phyloP scores from a whole-genome alignment of 1,140 invertebrate species.

The Ptiloglossa arizonensis region DNA sequence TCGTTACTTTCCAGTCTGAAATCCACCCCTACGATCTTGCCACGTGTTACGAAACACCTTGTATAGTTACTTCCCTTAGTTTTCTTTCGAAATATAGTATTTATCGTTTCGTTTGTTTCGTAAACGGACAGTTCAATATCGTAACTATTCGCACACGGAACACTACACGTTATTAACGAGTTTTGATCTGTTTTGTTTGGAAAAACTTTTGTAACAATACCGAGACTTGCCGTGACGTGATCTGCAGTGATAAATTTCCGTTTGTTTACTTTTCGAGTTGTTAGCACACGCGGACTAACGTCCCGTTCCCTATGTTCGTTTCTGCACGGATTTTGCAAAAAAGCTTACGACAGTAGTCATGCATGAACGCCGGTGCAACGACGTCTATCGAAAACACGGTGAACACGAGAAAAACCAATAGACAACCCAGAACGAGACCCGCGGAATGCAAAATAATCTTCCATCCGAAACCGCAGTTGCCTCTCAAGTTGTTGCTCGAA shows the following conservation, averaged over 20 bases:
- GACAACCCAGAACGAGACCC: conserved; percentile 2
- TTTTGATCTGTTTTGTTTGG: not conserved
- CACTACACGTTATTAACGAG: not conserved
- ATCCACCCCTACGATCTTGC: too few species aligned
- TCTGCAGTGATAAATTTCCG: not conserved
- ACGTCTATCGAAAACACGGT: conserved; percentile 15
- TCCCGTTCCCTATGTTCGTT: not conserved
- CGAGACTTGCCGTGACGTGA: not conserved
- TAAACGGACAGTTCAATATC: not conserved
- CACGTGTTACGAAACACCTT: too few species aligned
- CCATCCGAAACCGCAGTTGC: conserved; percentile 23
- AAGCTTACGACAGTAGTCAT: not conserved
- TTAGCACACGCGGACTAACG: not conserved
- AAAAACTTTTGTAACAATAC: not conserved
- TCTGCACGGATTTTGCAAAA: conserved; percentile 15
- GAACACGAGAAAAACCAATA: conserved; percentile 6
- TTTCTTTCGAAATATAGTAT: not conserved
- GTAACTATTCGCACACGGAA: not conserved
- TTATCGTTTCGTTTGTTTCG: not conserved
- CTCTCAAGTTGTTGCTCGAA: conserved; percentile 32
- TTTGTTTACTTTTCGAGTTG: not conserved
- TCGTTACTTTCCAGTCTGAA: too few species aligned
- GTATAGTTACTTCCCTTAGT: too few species aligned
- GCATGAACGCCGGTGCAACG: conserved; percentile 19
- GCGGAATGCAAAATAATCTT: conserved; percentile 43